These are phyloP conservation scores for Dryomyza anilis DNA, from an alignment of 2,888 invertebrate genomes.

Conservation along the genomic window DNA sequence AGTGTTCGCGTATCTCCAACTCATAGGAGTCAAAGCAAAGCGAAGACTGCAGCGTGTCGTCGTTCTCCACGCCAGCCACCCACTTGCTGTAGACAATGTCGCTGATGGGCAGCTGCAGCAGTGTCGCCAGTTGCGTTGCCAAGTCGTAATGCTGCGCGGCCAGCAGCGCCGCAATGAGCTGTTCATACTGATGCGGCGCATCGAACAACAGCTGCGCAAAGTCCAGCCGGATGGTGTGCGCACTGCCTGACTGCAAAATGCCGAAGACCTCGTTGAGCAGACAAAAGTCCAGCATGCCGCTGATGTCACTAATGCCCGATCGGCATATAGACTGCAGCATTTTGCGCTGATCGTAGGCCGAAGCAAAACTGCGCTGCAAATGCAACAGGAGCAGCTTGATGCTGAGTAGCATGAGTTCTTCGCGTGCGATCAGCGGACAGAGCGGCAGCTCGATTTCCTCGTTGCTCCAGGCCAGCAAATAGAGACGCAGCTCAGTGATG, in stretches of 20 bases:
- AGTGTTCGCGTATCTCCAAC: constrained; percentile 66
- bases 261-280: constrained; percentile 63
- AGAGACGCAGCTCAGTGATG: constrained; percentile 58
- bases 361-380: constrained; percentile 68
- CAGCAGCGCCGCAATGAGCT: constrained; percentile 62
- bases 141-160: constrained; percentile 62
- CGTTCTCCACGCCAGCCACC: constrained; percentile 61
- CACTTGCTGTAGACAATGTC: constrained; percentile 63
- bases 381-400: constrained; percentile 68
- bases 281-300: constrained; percentile 61
- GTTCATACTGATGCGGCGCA: constrained; percentile 59
- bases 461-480: constrained; percentile 54
- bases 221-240: constrained; percentile 41
- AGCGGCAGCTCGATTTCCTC: constrained; percentile 52
- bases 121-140: constrained; percentile 64
- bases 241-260: constrained; percentile 60
- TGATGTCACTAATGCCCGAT: constrained; percentile 66
- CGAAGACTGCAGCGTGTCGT: constrained; percentile 51
- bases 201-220: constrained; percentile 46
- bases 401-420: constrained; percentile 64
- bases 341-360: constrained; percentile 68
- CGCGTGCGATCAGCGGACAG: constrained; percentile 60
- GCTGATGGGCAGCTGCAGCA: constrained; percentile 60
- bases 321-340: constrained; percentile 67
- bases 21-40: constrained; percentile 66